These are phyloP conservation scores for Heteromurus nitidus DNA, from an alignment of 2,888 invertebrate species.

Conservation along the genomic window DNA sequence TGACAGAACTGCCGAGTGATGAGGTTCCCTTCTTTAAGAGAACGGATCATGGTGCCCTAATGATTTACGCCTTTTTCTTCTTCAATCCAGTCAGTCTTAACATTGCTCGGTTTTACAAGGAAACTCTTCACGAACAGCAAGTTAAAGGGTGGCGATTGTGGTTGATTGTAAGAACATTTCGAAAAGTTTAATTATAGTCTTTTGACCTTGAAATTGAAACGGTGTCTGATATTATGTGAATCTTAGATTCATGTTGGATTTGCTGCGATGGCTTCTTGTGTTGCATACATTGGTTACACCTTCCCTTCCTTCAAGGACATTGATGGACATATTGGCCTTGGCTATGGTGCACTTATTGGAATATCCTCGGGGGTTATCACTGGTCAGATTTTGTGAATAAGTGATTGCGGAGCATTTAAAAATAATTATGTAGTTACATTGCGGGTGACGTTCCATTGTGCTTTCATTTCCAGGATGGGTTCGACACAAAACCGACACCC, in stretches of 20 bases:
- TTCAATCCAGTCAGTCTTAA: conserved; percentile 55
- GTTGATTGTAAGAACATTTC: conserved; percentile 35
- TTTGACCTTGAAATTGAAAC: neutral
- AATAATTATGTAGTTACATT: too few species aligned
- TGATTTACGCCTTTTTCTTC: conserved; percentile 65
- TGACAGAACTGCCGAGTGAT: neutral
- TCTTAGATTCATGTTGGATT: conserved; percentile 51
- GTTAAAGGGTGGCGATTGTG: conserved; percentile 58
- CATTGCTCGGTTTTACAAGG: conserved; percentile 62
- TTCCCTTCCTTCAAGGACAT: conserved; percentile 39
- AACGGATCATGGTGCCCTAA: conserved; percentile 39
- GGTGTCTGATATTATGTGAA: neutral
- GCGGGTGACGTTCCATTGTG: neutral
- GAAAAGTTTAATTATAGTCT: too few species aligned
- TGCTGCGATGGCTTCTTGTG: conserved; percentile 34
- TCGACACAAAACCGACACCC: conserved; percentile 33
- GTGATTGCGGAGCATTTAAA: too few species aligned
- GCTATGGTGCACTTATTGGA: conserved; percentile 51
- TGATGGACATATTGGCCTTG: conserved; percentile 41
- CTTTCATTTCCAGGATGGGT: conserved; percentile 32
- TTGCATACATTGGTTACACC: conserved; percentile 55
- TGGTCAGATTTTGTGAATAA: too few species aligned
- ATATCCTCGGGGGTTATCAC: conserved; percentile 47
- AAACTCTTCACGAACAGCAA: conserved; percentile 55
- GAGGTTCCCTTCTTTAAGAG: conserved; percentile 40